Base-by-base conservation (phyloP, 35 echinoderm and acorn worm species). In the Holothuria glaberrima region DNA sequence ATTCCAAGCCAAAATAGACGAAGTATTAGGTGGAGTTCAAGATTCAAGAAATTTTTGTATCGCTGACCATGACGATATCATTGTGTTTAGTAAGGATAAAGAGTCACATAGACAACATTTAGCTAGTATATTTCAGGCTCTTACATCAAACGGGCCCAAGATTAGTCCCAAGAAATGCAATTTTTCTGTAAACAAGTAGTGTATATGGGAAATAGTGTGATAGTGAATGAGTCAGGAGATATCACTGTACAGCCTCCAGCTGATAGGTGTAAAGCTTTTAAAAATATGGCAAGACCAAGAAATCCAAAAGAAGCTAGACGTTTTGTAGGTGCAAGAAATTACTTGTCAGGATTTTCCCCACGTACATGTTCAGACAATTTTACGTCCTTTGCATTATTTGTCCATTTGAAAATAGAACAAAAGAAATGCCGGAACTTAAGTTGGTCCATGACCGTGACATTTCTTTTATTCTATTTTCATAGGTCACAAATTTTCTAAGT, bases 331-430 rank as follows among this genome's bases (percentile, higher is more conserved):
- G 90, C 90, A 70, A 80, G 86, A 9, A 91, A 91, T 59, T 86
- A 91, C 52, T 80, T 91, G 26, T 86, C 80, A 32, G 45, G 63
- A 48, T 86, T 91, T 33, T 91, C 86, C 54, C 90, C 90, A 10
- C n/a, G n/a, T n/a, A n/a, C 44, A 41, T n/a, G 71, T 91, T 80
- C 80, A 91, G 33, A 72, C 58, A n/a, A 69, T 90, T 27, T 59
- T 41, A 41, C 36, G 36, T 41, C 2, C 36, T 41, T 41, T 41
- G 36, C 36, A 41, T 41, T 7, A 41, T 41, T 41, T 41, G 36
- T 41, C 36, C 36, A 41, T n/a, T n/a, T n/a, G n/a, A n/a, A n/a
- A n/a, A n/a, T n/a, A n/a, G n/a, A n/a, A n/a, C n/a, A n/a, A n/a
- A n/a, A n/a, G n/a, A n/a, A n/a, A n/a, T n/a, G n/a, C n/a, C n/a